Base-by-base conservation (phyloP, 1,140 invertebrate genomes). In the Drosophila lacteicornis region DNA sequence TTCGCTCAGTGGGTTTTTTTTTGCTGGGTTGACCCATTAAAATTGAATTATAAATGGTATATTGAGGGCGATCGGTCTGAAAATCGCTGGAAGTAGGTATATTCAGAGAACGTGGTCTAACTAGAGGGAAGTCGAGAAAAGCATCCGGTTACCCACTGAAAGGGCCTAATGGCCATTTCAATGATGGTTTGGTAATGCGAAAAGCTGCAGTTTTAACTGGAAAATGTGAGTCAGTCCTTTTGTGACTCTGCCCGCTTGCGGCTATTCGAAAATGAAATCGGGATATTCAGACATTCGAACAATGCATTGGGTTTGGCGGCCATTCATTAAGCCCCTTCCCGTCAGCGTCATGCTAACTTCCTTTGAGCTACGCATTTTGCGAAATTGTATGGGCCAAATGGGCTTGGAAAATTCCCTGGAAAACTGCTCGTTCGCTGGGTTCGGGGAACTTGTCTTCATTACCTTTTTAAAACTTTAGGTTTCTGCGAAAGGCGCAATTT, bases 1-100 rank as follows among this genome's bases (percentile, higher is more conserved):
- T 15, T 25, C 7, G 7, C 11, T 15, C 8, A 33, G 33, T n/a
- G 9, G 6, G 27, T 30, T 30, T 7, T 6, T 25, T 56, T 40
- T 56, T 13, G 6, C 27, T 25, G n/a, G 33, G 12, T 46, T 46
- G 63, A 46, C 63, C 63, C 22, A 46, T 49, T 68, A 40, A 66
- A 68, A 22, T 30, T 15, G 7, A 30, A 49, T 30, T 49, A 66
- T 65, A 47, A 25, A 30, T 11, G 13, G 6, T 30, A 11, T 49
- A 15, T 17, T 6, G 8, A 12, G 9, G 11, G 19, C 11, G 27
- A 57, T 58, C 25, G 13, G 17, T 42, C 9, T n/a, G 6, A 25
- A 51, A 51, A 22, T 22, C 46, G 3, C 22, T 36, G 17, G 13
- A 9, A n/a, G 1, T 22, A 9, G 15, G 30, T 25, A 36, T 8